Evolutionary conservation across 2,113 vertebrate genomes (phyloP).

Genomic region (Melanerpes formicivorus): DNA sequence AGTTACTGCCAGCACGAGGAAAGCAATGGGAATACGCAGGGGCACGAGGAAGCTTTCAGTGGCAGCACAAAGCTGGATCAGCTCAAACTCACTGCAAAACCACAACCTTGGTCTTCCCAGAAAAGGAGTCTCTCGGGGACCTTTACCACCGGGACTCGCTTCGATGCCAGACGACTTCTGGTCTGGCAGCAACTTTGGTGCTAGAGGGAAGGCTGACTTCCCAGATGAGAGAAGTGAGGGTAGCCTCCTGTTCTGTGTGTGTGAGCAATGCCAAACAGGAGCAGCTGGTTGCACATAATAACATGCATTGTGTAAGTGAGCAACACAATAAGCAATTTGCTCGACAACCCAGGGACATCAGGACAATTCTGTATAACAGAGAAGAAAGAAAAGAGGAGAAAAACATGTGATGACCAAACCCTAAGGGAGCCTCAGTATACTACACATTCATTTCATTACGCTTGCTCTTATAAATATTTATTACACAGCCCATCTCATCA

Average conservation of each 20-base stretch:
- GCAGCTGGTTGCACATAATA: constrained; percentile 73
- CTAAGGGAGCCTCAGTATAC: constrained; percentile 53
- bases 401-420: constrained; percentile 57
- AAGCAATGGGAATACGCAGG: neutral
- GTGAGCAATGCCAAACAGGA: constrained; percentile 55
- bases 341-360: constrained; percentile 65
- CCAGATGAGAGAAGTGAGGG: neutral
- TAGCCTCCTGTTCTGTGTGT: constrained; percentile 48
- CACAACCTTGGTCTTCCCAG: neutral
- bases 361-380: constrained; percentile 53
- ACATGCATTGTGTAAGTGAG: constrained; percentile 68
- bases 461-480: constrained; percentile 74
- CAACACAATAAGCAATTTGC: constrained; percentile 73
- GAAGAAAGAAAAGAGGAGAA: constrained; percentile 52
- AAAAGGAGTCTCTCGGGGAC: neutral
- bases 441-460: constrained; percentile 67
- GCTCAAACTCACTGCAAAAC: neutral
- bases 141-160: neutral
- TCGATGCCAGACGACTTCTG: neutral
- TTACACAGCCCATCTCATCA: constrained; percentile 49
- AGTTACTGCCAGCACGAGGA: neutral
- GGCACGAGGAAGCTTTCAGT: neutral
- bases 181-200: neutral
- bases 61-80: neutral
- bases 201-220: constrained; percentile 17